A percentile compares a stretch with the other conserved stretches of the same genome.
phyloP scores from a whole-genome alignment of 2,113 vertebrate species.

The Manacus vitellinus region DNA sequence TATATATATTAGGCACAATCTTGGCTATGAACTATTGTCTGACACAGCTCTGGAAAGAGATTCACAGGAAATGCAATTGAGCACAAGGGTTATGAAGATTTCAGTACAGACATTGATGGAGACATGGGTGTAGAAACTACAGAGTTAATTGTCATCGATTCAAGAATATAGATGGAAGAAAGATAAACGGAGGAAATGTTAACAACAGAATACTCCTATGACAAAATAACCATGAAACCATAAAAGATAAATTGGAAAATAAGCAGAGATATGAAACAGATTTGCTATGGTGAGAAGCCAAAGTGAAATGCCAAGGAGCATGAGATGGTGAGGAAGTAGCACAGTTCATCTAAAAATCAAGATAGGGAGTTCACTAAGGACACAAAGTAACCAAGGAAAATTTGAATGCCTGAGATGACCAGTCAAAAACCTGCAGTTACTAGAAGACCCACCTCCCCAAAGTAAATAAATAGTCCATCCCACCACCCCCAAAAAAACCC shows the following conservation, averaged over 20 bases:
- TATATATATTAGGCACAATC: not conserved
- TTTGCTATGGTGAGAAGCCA: not conserved
- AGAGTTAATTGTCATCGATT: not conserved
- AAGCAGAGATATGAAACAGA: not conserved
- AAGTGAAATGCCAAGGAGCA: not conserved
- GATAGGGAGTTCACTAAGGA: not conserved
- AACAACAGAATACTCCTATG: not conserved
- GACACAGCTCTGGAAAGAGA: not conserved
- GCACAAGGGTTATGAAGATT: not conserved
- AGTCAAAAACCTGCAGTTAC: not conserved
- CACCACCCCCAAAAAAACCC: too few relatives aligned
- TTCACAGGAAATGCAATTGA: not conserved
- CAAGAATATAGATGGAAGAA: not conserved
- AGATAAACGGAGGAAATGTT: not conserved
- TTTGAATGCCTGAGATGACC: not conserved
- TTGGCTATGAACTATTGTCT: not conserved
- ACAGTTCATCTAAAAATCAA: not conserved
- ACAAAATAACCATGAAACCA: not conserved
- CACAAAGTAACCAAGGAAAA: not conserved
- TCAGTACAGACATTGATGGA: not conserved
- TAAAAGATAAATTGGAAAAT: not conserved
- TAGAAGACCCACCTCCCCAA: fast-evolving
- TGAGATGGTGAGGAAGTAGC: not conserved
- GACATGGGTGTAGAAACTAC: not conserved
- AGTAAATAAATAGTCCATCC: not conserved